These are phyloP conservation scores for Clarias macrocephalus DNA, from an alignment of 2,113 vertebrate species.

Conservation along the genomic window DNA sequence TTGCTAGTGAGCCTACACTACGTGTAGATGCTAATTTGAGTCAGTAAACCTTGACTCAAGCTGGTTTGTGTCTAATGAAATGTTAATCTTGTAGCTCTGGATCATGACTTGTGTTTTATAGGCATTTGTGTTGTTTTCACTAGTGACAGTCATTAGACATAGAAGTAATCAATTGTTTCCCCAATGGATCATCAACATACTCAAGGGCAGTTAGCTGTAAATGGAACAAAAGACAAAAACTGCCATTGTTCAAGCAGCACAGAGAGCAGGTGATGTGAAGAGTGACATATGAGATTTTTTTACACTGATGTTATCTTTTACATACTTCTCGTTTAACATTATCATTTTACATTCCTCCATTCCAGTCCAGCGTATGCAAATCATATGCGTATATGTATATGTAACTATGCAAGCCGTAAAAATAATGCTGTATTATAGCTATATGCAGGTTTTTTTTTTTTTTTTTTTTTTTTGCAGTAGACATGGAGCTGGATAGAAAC, in stretches of 20 bases:
- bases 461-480: conserved; percentile 12
- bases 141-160: conserved; percentile 39
- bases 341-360: background rate
- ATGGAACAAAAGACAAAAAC: conserved; percentile 13
- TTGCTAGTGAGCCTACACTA: conserved; percentile 15
- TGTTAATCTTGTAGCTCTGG: background rate
- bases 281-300: conserved; percentile 1
- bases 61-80: background rate
- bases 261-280: background rate
- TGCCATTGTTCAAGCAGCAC: conserved; percentile 19
- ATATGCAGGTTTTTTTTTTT: background rate
- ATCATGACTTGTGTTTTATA: conserved; percentile 35
- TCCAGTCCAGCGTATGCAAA: background rate
- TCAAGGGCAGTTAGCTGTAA: background rate
- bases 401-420: background rate
- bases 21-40: conserved; percentile 26
- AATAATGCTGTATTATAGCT: conserved; percentile 17
- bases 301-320: background rate
- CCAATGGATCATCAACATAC: background rate
- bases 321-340: conserved; percentile 1
- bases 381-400: background rate
- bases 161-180: background rate
- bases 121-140: conserved; percentile 44
- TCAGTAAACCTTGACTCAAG: conserved; percentile 26
- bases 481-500: conserved; percentile 39